phyloP scores from a whole-genome alignment of 2,113 vertebrate genomes.

The Xyrauchen texanus region DNA sequence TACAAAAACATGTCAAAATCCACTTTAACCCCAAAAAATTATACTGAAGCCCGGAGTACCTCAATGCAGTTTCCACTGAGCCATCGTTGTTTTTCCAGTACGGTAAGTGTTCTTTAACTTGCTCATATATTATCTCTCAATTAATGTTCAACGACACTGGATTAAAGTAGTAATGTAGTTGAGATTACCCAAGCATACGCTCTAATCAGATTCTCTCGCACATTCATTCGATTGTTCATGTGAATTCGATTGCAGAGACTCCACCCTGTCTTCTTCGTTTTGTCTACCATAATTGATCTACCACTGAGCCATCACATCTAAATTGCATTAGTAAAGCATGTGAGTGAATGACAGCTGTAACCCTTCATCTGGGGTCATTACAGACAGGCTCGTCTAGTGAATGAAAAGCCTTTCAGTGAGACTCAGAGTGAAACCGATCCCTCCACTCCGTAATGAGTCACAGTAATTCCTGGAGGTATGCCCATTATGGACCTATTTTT shows the following conservation, averaged over 20 bases:
- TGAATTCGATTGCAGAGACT: constrained; percentile 30
- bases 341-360: constrained; percentile 1
- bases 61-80: too few species aligned
- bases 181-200: constrained; percentile 52
- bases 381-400: constrained; percentile 25
- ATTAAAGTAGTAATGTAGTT: constrained; percentile 46
- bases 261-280: too few species aligned
- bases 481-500: constrained; percentile 47
- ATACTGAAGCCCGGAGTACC: too few species aligned
- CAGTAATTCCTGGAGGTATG: constrained; percentile 43
- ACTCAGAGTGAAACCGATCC: constrained; percentile 36
- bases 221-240: constrained; percentile 39
- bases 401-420: constrained; percentile 31
- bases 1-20: too few species aligned
- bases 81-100: too few species aligned
- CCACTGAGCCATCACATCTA: neutral
- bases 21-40: too few species aligned
- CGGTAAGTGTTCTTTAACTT: neutral
- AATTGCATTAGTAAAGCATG: constrained; percentile 38
- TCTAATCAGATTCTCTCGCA: constrained; percentile 43
- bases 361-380: constrained; percentile 39
- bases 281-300: too few species aligned
- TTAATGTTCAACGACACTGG: constrained; percentile 36
- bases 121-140: constrained; percentile 29
- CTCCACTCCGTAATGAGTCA: constrained; percentile 35